Base-by-base conservation (phyloP, 2,113 vertebrate genomes). In the Chinchilla lanigera region DNA sequence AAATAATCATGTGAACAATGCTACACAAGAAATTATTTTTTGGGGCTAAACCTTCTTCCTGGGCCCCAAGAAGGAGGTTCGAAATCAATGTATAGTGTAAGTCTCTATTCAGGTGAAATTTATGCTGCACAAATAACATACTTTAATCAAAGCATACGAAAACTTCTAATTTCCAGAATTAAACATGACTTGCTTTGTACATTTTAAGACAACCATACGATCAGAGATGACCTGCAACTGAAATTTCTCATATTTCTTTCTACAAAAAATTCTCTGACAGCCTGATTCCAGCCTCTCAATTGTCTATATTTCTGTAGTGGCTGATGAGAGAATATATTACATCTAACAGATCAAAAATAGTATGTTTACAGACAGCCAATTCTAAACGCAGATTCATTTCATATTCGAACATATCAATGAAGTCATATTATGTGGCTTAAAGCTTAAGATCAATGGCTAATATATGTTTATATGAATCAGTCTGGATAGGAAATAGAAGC, bases 371-470 rank as follows among this genome's bases (percentile, higher is more conserved):
- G 41, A 80, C 11, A 33, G 67, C 20, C 90, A 86, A 52, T 84
- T 67, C 35, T 63, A 77, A 94, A 81, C 95, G 93, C 0, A 63
- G 16, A 88, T 58, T 75, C 26, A 69, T 93, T 96, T 95, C 80
- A 97, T 33, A 65, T 5, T 44, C 44, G 80, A 97, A 90, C 12
- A 0, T 41, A 86, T 96, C 65, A 52, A n/a, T 85, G 60, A 84
- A 9, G 44, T 52, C 26, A 58, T 6, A 33, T 86, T 60, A 91
- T 20, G 52, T 50, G 54, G 87, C 67, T 78, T 94, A 95, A 50
- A 86, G 30, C 28, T 88, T 61, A 97, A 97, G 41, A 35, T 28
- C 65, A 91, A 56, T 54, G 80, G 41, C 28, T 95, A 95, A 97
- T 12, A 5, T 26, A 41, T 44, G 97, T 95, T 83, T 95, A 82